Evolutionary conservation across 2,888 invertebrate genomes (phyloP).

Genomic region (Pollenia labialis): DNA sequence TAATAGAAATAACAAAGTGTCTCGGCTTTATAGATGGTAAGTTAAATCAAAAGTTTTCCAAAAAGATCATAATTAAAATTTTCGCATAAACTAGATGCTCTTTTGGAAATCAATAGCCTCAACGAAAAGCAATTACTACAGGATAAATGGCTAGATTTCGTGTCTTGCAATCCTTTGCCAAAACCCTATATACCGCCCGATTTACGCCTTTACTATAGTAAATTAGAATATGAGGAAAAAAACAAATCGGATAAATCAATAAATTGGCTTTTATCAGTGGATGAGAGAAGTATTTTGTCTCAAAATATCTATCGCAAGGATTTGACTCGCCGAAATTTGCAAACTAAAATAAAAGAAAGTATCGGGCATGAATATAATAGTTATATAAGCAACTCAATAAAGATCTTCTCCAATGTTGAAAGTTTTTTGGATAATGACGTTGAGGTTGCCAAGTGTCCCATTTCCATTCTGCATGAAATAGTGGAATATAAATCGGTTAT

Average conservation of each 20-base stretch:
- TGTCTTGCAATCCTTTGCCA: slow-evolving; percentile 80
- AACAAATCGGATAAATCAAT: slow-evolving; percentile 71
- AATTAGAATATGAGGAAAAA: slow-evolving; percentile 74
- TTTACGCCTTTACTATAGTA: slow-evolving; percentile 77
- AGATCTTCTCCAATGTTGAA: slow-evolving; percentile 70
- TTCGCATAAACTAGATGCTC: background rate
- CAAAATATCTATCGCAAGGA: slow-evolving; percentile 78
- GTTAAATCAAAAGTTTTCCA: background rate
- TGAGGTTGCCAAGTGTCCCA: slow-evolving; percentile 33
- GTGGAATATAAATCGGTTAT: slow-evolving; percentile 68
- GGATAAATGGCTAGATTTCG: slow-evolving; percentile 77
- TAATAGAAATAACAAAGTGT: slow-evolving; percentile 35
- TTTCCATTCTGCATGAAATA: slow-evolving; percentile 69
- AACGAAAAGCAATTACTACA: slow-evolving; percentile 36
- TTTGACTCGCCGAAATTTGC: slow-evolving; percentile 68
- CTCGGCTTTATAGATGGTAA: slow-evolving; percentile 33
- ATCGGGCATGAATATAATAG: slow-evolving; percentile 76
- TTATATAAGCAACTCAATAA: slow-evolving; percentile 70
- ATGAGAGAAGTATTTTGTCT: slow-evolving; percentile 78
- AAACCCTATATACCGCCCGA: slow-evolving; percentile 78
- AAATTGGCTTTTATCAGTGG: slow-evolving; percentile 79
- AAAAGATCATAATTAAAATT: background rate
- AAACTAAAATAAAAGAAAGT: slow-evolving; percentile 24
- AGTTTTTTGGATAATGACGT: slow-evolving; percentile 70
- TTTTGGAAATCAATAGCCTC: background rate